These are phyloP conservation scores for Darevskia nairensis DNA, from an alignment of 2,797 vertebrate species.

Conservation along the genomic window DNA sequence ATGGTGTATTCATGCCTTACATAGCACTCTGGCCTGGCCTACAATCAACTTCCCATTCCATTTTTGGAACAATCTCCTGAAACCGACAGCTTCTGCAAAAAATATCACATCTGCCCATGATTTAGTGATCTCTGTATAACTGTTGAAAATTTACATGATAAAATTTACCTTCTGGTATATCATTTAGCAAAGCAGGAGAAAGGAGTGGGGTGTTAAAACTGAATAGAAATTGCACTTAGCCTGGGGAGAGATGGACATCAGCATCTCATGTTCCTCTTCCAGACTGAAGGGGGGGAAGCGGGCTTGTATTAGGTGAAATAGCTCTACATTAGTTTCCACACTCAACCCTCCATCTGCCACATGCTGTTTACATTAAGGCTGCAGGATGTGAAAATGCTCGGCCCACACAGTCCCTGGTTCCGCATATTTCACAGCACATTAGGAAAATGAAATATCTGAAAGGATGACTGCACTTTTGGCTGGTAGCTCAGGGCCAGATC, in stretches of 20 bases:
- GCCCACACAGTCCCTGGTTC: slow-evolving; percentile 36
- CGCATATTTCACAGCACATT: slow-evolving; percentile 35
- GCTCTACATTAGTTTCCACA: slow-evolving; percentile 30
- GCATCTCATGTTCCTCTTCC: neutral
- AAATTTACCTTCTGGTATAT: slow-evolving; percentile 42
- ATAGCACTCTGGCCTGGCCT: neutral
- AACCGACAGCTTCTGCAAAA: slow-evolving; percentile 20
- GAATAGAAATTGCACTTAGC: slow-evolving; percentile 33
- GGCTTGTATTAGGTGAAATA: slow-evolving; percentile 14
- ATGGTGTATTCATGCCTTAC: neutral
- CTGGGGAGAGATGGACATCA: neutral
- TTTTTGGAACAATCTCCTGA: slow-evolving; percentile 16
- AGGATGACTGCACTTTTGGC: slow-evolving; percentile 51
- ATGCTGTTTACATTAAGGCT: neutral
- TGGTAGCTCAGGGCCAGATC: slow-evolving; percentile 46
- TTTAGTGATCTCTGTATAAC: slow-evolving; percentile 12
- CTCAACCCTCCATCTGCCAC: neutral
- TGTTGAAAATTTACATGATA: slow-evolving; percentile 12
- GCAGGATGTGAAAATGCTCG: slow-evolving; percentile 36
- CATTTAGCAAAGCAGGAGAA: neutral
- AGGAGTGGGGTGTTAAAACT: neutral
- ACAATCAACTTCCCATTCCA: neutral
- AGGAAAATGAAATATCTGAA: slow-evolving; percentile 52
- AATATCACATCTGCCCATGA: slow-evolving; percentile 21
- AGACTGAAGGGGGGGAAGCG: fast-evolving